Evolutionary conservation across 1,140 invertebrate species (phyloP), one percentile per base, ranked within the genome.

Genomic region (Mesaphorura yosii): DNA sequence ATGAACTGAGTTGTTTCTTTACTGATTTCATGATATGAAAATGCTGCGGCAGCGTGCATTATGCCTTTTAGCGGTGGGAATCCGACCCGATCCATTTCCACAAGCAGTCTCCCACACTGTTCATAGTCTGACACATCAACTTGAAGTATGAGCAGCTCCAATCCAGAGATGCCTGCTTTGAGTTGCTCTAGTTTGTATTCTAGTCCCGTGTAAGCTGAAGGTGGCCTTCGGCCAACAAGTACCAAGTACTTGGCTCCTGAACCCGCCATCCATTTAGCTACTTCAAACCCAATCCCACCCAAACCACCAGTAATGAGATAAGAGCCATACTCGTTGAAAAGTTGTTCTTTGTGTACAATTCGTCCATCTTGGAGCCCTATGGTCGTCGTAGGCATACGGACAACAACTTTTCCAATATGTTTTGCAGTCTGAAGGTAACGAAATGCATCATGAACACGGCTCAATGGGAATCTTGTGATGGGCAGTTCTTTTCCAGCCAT

Each of bases 271-370:
- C 45, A 50, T 27, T 58, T 46, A 20, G 46, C n/a, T 17, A 58
- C 38, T 23, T 55, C 31, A 0, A 58, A 37, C 10, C 57, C 57
- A 25, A 58, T 46, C 1, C 57, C 57, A 1, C 47, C 52, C 14
- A 58, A 37, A 1, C 57, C 57, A 19, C 57, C 55, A 19, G 51
- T 53, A 14, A 58, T 53, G 5, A 58, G 37, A 25, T 58, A 58
- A 20, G 50, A 49, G 17, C 38, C 39, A 4, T 52, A 25, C 3
- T 14, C n/a, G 19, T 28, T 31, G 29, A 53, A 53, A 20, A 53
- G 29, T 0, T 17, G 20, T 3, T 37, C 28, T 20, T 6, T 25
- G 15, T 37, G 28, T 34, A 34, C 20, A 6, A 28, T 22, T 3
- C 39, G 38, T 23, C 2, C 20, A 5, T 19, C 17, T 37, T 37